Percentiles rank a stretch among this genome's conserved stretches.
phyloP scores from a whole-genome alignment of 1,140 invertebrate species.

The Neoseiulus cucumeris region DNA sequence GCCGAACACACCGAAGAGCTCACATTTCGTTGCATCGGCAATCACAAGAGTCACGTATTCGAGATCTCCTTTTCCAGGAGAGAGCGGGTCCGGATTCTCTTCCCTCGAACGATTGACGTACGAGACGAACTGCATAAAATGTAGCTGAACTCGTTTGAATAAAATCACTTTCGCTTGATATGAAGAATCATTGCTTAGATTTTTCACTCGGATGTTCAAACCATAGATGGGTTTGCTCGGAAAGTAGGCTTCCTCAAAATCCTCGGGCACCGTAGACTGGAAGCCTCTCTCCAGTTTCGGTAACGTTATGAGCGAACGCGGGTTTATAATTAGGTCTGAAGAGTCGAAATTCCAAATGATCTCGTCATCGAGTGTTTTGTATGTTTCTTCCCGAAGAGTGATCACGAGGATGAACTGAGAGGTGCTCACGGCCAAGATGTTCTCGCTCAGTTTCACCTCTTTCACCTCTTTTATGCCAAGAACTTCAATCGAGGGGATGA shows the following conservation, averaged over 20 bases:
- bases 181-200: background rate
- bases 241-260: background rate
- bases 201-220: background rate
- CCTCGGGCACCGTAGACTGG: background rate
- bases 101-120: background rate
- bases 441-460: background rate
- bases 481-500: background rate
- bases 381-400: background rate
- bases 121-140: background rate
- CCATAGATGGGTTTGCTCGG: background rate
- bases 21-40: background rate
- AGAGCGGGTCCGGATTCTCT: background rate
- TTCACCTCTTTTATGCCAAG: background rate
- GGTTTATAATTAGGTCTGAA: background rate
- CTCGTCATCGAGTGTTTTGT: background rate
- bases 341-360: conserved; percentile 3
- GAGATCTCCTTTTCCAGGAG: background rate
- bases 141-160: background rate
- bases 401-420: background rate
- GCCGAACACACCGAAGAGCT: background rate
- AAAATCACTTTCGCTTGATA: background rate
- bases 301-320: background rate
- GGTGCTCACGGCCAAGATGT: background rate
- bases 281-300: background rate
- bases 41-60: background rate